phyloP scores from a whole-genome alignment of 2,797 vertebrate genomes.

The Onychomys leucogaster region DNA sequence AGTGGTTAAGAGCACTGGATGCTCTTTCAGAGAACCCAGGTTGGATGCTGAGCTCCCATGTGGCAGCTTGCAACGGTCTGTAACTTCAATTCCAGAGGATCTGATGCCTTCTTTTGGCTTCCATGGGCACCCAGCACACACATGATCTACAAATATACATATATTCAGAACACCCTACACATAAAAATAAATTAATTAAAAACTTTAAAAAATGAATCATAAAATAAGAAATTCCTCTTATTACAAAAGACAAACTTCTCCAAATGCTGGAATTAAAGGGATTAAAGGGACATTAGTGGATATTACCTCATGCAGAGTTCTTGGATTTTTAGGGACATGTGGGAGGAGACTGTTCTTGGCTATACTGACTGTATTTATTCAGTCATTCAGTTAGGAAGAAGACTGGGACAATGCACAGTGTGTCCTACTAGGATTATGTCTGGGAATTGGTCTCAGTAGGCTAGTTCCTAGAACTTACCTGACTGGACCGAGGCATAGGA shows the following conservation, averaged over 20 bases:
- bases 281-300: neutral
- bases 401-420: neutral
- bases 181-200: neutral
- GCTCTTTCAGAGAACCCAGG: neutral
- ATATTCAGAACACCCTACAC: neutral
- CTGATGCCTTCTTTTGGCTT: neutral
- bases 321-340: neutral
- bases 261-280: neutral
- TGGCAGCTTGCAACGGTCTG: too few species aligned
- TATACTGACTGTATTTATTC: neutral
- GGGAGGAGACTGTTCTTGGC: neutral
- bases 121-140: neutral
- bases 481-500: neutral
- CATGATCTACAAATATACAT: neutral
- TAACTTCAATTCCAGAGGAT: neutral
- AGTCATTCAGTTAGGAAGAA: neutral
- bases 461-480: neutral
- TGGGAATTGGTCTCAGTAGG: too few species aligned
- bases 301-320: neutral
- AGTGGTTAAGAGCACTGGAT: neutral
- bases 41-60: too few species aligned
- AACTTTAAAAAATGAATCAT: neutral
- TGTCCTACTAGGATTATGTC: neutral
- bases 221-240: neutral
- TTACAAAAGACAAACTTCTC: constrained; percentile 5